These are phyloP conservation scores for Anthonomus grandis DNA, from an alignment of 1,140 invertebrate species.

Conservation along the genomic window DNA sequence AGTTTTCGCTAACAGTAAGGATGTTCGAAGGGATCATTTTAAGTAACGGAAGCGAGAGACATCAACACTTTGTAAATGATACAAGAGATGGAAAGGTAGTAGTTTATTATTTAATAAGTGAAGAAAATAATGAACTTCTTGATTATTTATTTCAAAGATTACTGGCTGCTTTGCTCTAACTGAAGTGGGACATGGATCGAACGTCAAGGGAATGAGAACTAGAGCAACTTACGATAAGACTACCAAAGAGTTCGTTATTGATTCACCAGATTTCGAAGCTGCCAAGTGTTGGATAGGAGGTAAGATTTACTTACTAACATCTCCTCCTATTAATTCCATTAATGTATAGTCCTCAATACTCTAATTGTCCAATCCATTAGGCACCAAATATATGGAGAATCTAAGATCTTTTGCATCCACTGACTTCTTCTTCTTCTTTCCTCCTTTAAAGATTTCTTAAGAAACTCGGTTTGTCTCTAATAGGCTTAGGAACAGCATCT, in stretches of 20 bases:
- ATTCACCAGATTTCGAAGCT: slow-evolving; percentile 90
- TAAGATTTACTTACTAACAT: slow-evolving; percentile 63
- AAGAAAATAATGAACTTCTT: slow-evolving; percentile 55
- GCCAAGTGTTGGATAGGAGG: slow-evolving; percentile 94
- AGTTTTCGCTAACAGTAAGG: slow-evolving; percentile 22
- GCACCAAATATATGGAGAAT: too few species aligned
- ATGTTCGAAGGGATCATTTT: slow-evolving; percentile 65
- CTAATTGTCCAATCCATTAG: too few species aligned
- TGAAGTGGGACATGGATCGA: slow-evolving; percentile 92
- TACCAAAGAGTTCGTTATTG: slow-evolving; percentile 76
- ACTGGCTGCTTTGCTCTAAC: slow-evolving; percentile 86
- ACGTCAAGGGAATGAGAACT: slow-evolving; percentile 86
- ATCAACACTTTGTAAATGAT: slow-evolving; percentile 64
- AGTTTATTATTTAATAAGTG: background rate
- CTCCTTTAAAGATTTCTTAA: slow-evolving; percentile 65
- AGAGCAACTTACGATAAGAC: slow-evolving; percentile 82
- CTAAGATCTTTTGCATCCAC: background rate
- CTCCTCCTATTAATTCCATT: background rate
- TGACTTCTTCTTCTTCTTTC: slow-evolving; percentile 31
- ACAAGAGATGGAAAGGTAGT: slow-evolving; percentile 63
- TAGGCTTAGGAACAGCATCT: slow-evolving; percentile 74
- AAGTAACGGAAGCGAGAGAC: slow-evolving; percentile 72
- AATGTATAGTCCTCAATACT: too few species aligned
- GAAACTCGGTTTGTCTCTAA: background rate
- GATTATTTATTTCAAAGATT: slow-evolving; percentile 69